phyloP scores from a whole-genome alignment of 2,888 invertebrate genomes.

The Ophion ellenae region DNA sequence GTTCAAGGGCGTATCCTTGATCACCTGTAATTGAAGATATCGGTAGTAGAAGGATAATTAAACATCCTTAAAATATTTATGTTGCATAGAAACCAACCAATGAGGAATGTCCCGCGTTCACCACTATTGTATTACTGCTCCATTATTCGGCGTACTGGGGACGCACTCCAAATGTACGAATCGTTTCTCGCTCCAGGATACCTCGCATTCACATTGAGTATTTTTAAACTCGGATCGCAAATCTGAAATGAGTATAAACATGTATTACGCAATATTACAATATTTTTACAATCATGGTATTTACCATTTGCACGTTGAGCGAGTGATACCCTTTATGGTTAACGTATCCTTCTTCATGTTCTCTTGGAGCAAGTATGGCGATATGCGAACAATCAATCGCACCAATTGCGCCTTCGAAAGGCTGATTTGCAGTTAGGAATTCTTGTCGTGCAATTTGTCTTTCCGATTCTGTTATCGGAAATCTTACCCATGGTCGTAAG shows the following conservation, averaged over 20 bases:
- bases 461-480: conserved; percentile 39
- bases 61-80: no score
- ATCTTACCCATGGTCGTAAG: conserved; percentile 26
- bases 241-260: no score
- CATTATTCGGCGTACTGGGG: conserved; percentile 47
- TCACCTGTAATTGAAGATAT: no score
- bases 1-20: no score
- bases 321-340: conserved; percentile 56
- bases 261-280: no score
- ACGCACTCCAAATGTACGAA: conserved; percentile 58
- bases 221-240: no score
- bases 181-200: conserved; percentile 40
- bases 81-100: no score
- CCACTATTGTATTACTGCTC: neutral
- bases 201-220: no score
- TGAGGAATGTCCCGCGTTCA: no score
- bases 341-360: conserved; percentile 52
- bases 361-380: conserved; percentile 37
- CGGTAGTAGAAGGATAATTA: no score
- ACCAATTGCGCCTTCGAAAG: conserved; percentile 58
- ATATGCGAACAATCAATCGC: conserved; percentile 52
- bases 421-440: conserved; percentile 38
- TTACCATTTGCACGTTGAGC: conserved; percentile 45
- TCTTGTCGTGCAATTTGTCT: conserved; percentile 35
- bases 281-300: neutral